phyloP scores from a whole-genome alignment of 2,888 invertebrate species.

The Hydroisotoma schaefferi region DNA sequence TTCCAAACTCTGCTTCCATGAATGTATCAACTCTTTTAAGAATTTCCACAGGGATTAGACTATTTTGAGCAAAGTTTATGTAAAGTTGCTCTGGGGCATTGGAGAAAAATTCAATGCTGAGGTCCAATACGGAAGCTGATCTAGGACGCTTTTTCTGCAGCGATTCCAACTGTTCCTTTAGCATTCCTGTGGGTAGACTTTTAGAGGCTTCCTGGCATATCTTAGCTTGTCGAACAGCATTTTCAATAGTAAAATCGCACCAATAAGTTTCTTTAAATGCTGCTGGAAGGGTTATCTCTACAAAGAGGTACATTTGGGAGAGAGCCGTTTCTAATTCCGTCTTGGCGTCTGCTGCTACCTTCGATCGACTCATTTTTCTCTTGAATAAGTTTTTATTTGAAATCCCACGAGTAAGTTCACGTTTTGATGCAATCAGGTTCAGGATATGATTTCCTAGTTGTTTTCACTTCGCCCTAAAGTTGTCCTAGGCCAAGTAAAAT shows the following conservation, averaged over 20 bases:
- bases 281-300: constrained; percentile 17
- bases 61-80: constrained; percentile 53
- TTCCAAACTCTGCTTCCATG: constrained; percentile 53
- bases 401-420: no score
- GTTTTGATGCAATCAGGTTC: no score
- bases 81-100: constrained; percentile 56
- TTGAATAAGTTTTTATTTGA: no score
- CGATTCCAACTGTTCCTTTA: constrained; percentile 54
- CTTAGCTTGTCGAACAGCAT: constrained; percentile 24
- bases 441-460: no score
- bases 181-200: constrained; percentile 51
- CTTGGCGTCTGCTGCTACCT: neutral
- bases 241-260: constrained; percentile 21
- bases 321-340: constrained; percentile 6
- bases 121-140: constrained; percentile 46
- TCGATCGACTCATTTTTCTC: neutral
- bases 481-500: no score
- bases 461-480: no score
- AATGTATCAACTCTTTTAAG: constrained; percentile 54
- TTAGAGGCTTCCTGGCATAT: constrained; percentile 9
- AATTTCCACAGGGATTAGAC: constrained; percentile 50
- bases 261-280: constrained; percentile 14
- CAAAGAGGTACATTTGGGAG: constrained; percentile 16
- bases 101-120: constrained; percentile 50
- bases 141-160: constrained; percentile 46